Base-by-base conservation (phyloP, 2,888 invertebrate genomes). In the Thyatira batis region DNA sequence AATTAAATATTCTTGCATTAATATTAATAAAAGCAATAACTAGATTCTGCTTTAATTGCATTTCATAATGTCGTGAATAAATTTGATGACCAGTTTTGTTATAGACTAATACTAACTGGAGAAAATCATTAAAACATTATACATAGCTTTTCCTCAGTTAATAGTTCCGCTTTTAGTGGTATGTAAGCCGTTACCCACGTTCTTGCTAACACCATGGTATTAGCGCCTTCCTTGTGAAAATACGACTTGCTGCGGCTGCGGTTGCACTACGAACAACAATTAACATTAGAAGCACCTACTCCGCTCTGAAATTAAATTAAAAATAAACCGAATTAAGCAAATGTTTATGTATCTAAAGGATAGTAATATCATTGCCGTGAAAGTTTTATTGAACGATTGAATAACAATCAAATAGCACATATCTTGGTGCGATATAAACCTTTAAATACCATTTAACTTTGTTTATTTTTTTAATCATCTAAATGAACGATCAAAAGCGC, bases 161-260 rank as follows among this genome's bases (percentile, higher is more conserved):
- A 39, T 50, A 13, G 10, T 10, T 6, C 10, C 21, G 43, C 39
- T 43, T 43, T 11, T 2, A 8, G 43, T 48, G 17, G 9, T 17
- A 0, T 17, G 9, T 10, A 9, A 55, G 58, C n/a, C 50, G 57
- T 48, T 57, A 25, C 20, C 17, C 50, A 49, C 54, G 51, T 62
- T 62, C 58, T 62, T 66, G 66, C 61, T 54, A 49, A 64, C 61
- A 58, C 56, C 51, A 60, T 62, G 61, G 61, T 64, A 70, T 66
- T 63, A 64, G 67, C 52, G 66, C 57, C 55, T 65, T 63, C 50
- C 58, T 59, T 55, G 60, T 65, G 55, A 69, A 69, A 70, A 59
- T 67, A 65, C 60, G 54, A 59, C 53, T 61, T 53, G 61, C 55
- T 70, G 58, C 61, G 54, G 61, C 55, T 70, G 58, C 61, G 54